Evolutionary conservation across 1,140 invertebrate genomes (phyloP), one percentile per base, ranked within the genome.

Genomic region (Drosophila kepulauana): DNA sequence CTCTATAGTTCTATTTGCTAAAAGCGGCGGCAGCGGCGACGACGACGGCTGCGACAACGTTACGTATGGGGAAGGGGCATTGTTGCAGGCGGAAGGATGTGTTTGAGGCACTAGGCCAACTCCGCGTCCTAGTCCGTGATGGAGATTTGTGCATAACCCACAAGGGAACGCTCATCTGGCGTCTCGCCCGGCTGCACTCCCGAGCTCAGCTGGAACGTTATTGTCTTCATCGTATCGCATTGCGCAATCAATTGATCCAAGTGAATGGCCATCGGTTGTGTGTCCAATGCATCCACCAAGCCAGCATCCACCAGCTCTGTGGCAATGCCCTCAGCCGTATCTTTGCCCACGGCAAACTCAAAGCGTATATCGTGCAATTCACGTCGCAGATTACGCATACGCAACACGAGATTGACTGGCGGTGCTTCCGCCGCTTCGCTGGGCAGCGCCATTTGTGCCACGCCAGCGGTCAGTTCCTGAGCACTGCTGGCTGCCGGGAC

Each of bases 311-410:
- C 98, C 71, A 99, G 93, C 93, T 99, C 98, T 7, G 96, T 94
- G 3, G 98, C 98, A 65, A 99, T 99, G 48, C 98, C 98, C 93
- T 99, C 97, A 0, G 98, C 96, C 0, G 97, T 97, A 93, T 99
- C 98, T 93, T 97, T 96, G 2, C 97, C 97, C 10, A 97, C 95
- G 3, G 96, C 96, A 93, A 98, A 99, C 92, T 99, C 98, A 93
- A 99, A 99, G 80, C 98, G 95, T 77, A 99, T 99, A 91, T 99
- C 99, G 93, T 99, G 99, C 41, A 99, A 93, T 93, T 99, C 98
- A 65, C 96, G 94, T 79, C 96, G 96, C 46, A 96, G 94, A 93
- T 99, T 99, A 78, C 96, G 95, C 94, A 98, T 96, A 93, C 97
- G 95, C 67, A 98, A 94, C 6, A 97, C 97, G 79, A 98, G 93